Base-by-base conservation (phyloP, 2,113 vertebrate species). In the Platichthys stellatus region DNA sequence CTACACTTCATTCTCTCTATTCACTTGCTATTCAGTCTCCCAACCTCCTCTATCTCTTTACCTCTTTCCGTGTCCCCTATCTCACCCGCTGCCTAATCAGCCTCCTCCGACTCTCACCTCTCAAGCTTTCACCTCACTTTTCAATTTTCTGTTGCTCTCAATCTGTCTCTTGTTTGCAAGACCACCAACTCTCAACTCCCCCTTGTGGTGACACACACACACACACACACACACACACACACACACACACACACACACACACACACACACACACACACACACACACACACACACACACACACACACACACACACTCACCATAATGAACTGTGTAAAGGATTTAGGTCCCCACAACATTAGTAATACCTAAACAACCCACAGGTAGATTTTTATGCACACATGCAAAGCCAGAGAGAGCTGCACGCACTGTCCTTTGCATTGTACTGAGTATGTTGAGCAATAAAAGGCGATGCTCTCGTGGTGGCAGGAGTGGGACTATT, bases 181-280 rank as follows among this genome's bases (percentile, higher is more conserved):
- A 40, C 38, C 11, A 40, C 38, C 7, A 75, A 86, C 79, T 83
- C 88, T 84, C 86, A 82, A 81, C 92, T 93, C 90, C 93, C 90
- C 86, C 92, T 93, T 89, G 91, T 93, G 92, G 92, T 62, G 69
- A 83, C 69, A 59, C 54, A 69, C 76, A 81, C 78, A 81, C 78
- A 43, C 47, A 49, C 51, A 56, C 47, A 40, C 23, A 71, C 11
- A 51, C 23, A 71, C 40, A 26, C 60, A 67, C 31, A 56, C 64
- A 45, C 31, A 23, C 54, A 62, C 21, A 38, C 59, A 74, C 63
- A 82, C 47, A 63, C 28, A 80, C 45, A 24, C 49, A 5, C 31
- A 31, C 31, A 3, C 3, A 83, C 69, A 59, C 54, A 69, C 76
- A 81, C 78, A 81, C 78, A 43, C 47, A 49, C 51, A 56, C 47